Conservation (phyloP, 2,113 vertebrate species). For the Toxotes chatareus region DNA sequence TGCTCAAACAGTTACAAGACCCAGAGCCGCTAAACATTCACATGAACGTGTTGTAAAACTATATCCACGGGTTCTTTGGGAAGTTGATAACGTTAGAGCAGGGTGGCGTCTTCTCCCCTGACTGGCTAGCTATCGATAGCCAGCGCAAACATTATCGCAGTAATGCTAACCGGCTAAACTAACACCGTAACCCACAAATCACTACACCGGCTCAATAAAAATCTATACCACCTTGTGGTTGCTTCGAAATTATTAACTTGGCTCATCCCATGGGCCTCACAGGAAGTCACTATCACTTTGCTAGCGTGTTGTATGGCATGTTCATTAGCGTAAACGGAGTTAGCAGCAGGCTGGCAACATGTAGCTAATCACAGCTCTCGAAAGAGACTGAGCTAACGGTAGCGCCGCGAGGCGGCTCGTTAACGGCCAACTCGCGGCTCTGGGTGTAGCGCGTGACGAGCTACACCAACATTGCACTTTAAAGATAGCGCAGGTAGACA, state of each 20-base stretch:
- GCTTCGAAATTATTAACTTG: background rate
- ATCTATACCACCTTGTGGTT: background rate
- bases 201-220: background rate
- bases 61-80: slow-evolving; percentile 7
- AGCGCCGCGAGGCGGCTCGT: slow-evolving; percentile 17
- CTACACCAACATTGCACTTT: background rate
- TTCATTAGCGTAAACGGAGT: background rate
- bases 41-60: background rate
- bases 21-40: too few species aligned
- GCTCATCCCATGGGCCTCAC: too few species aligned
- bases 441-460: too few species aligned
- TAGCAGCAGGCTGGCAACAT: background rate
- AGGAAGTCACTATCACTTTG: rapidly evolving
- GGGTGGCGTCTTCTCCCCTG: slow-evolving; percentile 18
- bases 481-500: background rate
- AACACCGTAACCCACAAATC: background rate
- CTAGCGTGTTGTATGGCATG: background rate
- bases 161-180: slow-evolving; percentile 13
- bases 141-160: background rate
- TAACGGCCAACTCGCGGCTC: background rate
- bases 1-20: background rate
- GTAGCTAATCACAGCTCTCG: background rate
- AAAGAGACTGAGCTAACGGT: slow-evolving; percentile 8
- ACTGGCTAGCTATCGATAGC: slow-evolving; percentile 34
- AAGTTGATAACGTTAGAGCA: slow-evolving; percentile 17